Conservation (phyloP, 2,113 vertebrate species). For the Zosterops lateralis region DNA sequence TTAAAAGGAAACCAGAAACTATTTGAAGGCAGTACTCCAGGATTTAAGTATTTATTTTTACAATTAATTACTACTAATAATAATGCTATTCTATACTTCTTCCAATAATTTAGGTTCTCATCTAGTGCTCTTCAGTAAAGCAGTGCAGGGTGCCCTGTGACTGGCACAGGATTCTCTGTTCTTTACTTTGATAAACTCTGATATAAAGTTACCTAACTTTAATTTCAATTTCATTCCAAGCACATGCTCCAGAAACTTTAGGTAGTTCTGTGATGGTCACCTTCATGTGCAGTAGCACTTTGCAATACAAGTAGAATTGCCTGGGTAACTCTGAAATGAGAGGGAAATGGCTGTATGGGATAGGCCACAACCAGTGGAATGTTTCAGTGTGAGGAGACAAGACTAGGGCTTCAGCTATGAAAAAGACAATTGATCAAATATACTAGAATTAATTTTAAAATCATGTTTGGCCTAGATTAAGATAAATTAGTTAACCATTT, state of each 20-base stretch:
- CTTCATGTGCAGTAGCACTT: background rate
- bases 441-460: background rate
- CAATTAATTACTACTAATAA: background rate
- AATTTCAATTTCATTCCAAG: background rate
- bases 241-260: background rate
- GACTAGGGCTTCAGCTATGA: background rate
- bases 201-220: background rate
- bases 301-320: background rate
- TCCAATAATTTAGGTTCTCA: background rate
- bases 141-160: background rate
- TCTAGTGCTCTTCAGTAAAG: background rate
- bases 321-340: background rate
- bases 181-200: background rate
- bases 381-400: background rate
- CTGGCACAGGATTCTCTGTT: background rate
- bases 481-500: background rate
- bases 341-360: background rate
- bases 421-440: background rate
- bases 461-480: too few relatives aligned
- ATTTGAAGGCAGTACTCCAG: background rate
- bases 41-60: background rate
- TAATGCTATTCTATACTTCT: background rate
- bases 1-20: background rate
- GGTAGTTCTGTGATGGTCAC: background rate
- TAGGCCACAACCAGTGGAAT: background rate